phyloP scores from a whole-genome alignment of 1,140 invertebrate genomes.

The Leptopilina clavipes region DNA sequence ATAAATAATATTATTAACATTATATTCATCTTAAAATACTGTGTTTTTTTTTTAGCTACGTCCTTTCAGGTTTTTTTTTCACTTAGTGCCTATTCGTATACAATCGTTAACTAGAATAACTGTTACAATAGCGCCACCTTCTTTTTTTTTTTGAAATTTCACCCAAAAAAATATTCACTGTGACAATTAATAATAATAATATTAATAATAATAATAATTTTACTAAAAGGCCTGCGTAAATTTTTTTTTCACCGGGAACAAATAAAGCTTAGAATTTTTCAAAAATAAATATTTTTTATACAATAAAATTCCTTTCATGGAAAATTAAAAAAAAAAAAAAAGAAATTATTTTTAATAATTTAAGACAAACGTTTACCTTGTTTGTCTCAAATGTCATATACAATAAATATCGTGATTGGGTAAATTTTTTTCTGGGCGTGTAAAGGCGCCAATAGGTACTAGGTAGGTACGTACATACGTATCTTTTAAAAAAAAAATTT shows the following conservation, averaged over 20 bases:
- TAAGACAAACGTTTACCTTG: too few relatives aligned
- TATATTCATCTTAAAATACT: slow-evolving; percentile 74
- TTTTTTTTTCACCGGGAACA: too few relatives aligned
- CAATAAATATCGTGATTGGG: background rate
- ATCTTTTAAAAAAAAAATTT: slow-evolving; percentile 35
- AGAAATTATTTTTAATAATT: too few relatives aligned
- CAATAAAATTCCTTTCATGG: background rate
- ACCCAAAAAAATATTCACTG: slow-evolving; percentile 14
- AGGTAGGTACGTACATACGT: slow-evolving; percentile 67
- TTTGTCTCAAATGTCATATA: too few relatives aligned
- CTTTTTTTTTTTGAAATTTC: slow-evolving; percentile 36
- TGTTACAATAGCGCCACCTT: slow-evolving; percentile 68
- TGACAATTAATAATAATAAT: background rate
- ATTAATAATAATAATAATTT: background rate
- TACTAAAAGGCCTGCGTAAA: too few relatives aligned
- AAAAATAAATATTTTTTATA: background rate
- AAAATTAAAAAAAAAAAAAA: too few relatives aligned
- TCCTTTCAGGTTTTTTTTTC: slow-evolving; percentile 57
- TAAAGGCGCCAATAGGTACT: slow-evolving; percentile 59
- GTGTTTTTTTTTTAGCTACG: slow-evolving; percentile 53
- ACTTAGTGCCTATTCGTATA: slow-evolving; percentile 75
- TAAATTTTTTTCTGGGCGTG: slow-evolving; percentile 35
- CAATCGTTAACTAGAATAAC: slow-evolving; percentile 75
- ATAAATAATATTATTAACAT: slow-evolving; percentile 74
- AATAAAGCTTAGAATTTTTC: background rate